Conservation (phyloP, 2,797 vertebrate species). For the Catharus ustulatus region DNA sequence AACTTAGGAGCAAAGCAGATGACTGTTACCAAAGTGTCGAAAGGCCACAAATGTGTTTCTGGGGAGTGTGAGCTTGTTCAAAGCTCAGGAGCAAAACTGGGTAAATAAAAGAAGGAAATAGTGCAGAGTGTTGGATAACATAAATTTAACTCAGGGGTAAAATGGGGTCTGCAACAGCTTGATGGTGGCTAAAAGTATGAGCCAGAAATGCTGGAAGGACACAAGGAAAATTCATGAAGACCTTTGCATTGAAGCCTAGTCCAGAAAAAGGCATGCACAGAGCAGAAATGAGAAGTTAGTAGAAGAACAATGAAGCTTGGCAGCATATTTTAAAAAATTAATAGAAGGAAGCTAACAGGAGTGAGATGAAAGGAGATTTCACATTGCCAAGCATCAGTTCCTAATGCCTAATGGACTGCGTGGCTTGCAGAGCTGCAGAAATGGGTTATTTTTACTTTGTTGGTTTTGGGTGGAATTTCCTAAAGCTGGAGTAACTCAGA, state of each 20-base stretch:
- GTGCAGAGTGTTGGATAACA: background rate
- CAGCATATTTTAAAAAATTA: background rate
- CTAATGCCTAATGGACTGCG: background rate
- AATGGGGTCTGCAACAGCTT: background rate
- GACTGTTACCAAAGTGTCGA: background rate
- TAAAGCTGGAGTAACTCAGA: background rate
- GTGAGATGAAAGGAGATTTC: background rate
- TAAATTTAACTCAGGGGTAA: background rate
- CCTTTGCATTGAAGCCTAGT: background rate
- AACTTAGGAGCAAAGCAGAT: background rate
- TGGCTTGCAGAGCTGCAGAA: conserved; percentile 13
- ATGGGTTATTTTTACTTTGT: background rate
- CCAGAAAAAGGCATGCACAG: background rate
- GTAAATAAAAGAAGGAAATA: background rate
- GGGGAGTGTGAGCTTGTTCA: background rate
- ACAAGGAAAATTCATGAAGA: background rate
- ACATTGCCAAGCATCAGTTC: background rate
- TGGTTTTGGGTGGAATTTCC: conserved; percentile 22
- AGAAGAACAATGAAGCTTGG: background rate
- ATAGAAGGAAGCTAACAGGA: background rate
- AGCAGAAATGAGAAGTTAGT: background rate
- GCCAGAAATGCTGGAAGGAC: background rate
- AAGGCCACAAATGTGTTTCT: background rate
- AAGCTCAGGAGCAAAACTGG: background rate
- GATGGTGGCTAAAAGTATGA: background rate